Evolutionary conservation across 2,888 invertebrate species (phyloP).

Genomic region (Caenorhabditis sp.): DNA sequence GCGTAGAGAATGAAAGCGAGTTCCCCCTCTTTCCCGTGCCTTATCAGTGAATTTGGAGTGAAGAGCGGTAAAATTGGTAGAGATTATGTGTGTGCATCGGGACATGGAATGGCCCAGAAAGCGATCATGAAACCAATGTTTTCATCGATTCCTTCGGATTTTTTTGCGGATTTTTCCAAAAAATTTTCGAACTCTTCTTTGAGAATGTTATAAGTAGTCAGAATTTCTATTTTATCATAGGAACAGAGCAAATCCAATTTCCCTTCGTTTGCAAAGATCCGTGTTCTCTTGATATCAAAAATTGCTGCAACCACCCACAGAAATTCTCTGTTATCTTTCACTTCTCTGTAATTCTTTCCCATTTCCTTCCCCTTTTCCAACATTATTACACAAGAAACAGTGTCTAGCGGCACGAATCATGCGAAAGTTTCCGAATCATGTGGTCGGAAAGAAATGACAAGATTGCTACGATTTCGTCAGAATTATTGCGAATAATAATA

Average conservation of each 20-base stretch:
- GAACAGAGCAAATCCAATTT: no score
- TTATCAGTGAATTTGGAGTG: background rate
- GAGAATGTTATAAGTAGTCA: no score
- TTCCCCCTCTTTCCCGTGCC: background rate
- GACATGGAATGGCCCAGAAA: background rate
- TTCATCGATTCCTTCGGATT: no score
- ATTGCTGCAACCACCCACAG: no score
- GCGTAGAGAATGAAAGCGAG: background rate
- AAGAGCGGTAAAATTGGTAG: slow-evolving; percentile 6
- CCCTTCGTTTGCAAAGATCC: no score
- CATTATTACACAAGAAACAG: background rate
- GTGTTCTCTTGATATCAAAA: no score
- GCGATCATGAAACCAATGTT: background rate
- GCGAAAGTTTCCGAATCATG: background rate
- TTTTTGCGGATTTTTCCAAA: no score
- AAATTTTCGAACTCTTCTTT: no score
- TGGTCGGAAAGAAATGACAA: no score
- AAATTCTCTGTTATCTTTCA: background rate
- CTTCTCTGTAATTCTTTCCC: background rate
- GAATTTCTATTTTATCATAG: no score
- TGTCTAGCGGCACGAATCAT: background rate
- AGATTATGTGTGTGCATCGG: slow-evolving; percentile 1
- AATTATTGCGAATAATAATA: no score
- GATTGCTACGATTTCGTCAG: background rate
- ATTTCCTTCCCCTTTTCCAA: background rate